A percentile compares a stretch with the other conserved stretches of the same genome.
Conservation (phyloP, 2,888 invertebrate species). For the Thereva nobilitata region DNA sequence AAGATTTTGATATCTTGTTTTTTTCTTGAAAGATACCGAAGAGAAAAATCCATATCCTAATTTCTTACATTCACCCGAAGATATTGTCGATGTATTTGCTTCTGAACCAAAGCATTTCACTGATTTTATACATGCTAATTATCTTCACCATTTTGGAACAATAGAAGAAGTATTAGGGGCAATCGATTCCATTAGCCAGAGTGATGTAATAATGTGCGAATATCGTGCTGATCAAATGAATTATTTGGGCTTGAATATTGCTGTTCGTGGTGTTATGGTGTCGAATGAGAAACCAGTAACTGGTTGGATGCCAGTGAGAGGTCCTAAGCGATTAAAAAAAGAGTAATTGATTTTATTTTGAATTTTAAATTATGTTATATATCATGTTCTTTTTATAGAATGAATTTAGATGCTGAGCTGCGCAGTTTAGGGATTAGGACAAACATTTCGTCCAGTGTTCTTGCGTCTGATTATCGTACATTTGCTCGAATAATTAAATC, state of each 20-base stretch:
- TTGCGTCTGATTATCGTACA: constrained; percentile 38
- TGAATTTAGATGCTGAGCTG: constrained; percentile 20
- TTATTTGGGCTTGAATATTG: constrained; percentile 65
- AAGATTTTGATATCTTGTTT: neutral
- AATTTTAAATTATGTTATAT: neutral
- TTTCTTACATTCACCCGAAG: constrained; percentile 67
- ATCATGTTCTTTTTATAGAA: constrained; percentile 26
- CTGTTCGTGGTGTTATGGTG: constrained; percentile 73
- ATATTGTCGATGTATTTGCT: constrained; percentile 69
- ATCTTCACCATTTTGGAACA: constrained; percentile 70
- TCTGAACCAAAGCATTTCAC: constrained; percentile 70
- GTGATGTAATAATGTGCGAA: constrained; percentile 72
- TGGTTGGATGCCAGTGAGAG: constrained; percentile 75
- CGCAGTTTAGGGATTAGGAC: neutral
- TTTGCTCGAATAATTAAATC: constrained; percentile 37
- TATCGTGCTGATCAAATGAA: constrained; percentile 58
- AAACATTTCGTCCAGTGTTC: constrained; percentile 22
- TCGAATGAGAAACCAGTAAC: constrained; percentile 69
- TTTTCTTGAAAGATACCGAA: constrained; percentile 52
- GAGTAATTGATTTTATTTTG: neutral
- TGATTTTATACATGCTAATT: constrained; percentile 75
- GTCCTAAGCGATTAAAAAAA: constrained; percentile 46
- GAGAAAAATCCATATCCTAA: constrained; percentile 50
- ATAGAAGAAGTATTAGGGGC: constrained; percentile 67
- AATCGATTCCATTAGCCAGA: constrained; percentile 69